These are phyloP conservation scores for Ellobius talpinus DNA, from an alignment of 2,113 vertebrate genomes.

Conservation along the genomic window DNA sequence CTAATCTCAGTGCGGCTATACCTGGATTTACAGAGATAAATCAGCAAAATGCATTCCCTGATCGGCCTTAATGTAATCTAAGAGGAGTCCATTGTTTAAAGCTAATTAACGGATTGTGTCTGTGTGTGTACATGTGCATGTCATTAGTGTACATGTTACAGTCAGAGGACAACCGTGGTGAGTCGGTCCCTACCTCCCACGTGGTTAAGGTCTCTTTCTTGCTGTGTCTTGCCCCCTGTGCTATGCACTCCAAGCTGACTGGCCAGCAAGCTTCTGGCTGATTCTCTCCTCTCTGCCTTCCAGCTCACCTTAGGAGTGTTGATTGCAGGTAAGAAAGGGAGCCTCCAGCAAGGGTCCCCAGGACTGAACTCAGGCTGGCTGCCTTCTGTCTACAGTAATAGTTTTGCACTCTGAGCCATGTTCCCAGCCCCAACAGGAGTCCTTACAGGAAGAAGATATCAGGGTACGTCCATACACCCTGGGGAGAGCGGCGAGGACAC, in stretches of 20 bases:
- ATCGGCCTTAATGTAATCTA: neutral
- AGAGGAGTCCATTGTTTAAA: neutral
- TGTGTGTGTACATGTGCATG: neutral
- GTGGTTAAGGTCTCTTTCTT: neutral
- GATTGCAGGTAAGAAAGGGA: neutral
- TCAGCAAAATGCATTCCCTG: neutral
- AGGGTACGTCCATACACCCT: neutral
- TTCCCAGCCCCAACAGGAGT: neutral
- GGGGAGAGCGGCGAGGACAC: neutral
- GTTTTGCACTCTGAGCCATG: neutral
- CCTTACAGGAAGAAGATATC: neutral
- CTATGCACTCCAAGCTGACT: no score
- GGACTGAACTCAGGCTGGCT: neutral
- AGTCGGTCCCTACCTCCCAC: no score
- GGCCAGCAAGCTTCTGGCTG: neutral
- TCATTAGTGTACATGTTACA: neutral
- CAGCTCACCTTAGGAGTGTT: neutral
- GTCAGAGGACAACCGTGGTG: no score
- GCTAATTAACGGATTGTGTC: neutral
- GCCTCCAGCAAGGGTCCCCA: neutral
- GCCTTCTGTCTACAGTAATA: no score
- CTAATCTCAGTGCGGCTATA: neutral
- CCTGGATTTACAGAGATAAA: neutral
- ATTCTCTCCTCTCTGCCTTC: neutral
- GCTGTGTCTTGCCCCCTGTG: no score